phyloP scores from a whole-genome alignment of 2,797 vertebrate genomes.

The Anisognathus igniventris region DNA sequence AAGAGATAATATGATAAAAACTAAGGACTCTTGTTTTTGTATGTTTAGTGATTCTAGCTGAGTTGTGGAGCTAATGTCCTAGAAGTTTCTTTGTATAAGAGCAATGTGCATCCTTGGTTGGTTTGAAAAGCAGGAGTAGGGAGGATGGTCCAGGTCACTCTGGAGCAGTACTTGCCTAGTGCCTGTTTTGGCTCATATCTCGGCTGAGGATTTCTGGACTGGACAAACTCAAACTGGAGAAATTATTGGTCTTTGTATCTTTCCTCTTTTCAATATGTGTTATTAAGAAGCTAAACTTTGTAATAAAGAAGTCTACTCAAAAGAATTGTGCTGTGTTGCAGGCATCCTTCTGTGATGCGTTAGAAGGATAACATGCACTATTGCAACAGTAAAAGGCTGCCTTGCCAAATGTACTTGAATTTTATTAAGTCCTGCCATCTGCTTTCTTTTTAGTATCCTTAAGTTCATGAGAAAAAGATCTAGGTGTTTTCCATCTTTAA shows the following conservation, averaged over 20 bases:
- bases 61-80: not conserved
- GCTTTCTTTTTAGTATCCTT: constrained; percentile 14
- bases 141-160: not conserved
- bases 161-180: not conserved
- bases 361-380: not conserved
- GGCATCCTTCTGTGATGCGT: not conserved
- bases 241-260: not conserved
- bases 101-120: not conserved
- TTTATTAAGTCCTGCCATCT: constrained; percentile 48
- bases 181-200: not conserved
- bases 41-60: not conserved
- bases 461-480: not conserved
- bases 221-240: not conserved
- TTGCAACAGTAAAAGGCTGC: constrained; percentile 7
- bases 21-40: not conserved
- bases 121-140: not conserved
- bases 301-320: not conserved
- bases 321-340: not conserved
- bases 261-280: not conserved
- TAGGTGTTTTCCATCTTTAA: not conserved
- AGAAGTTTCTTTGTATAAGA: not conserved
- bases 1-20: not conserved
- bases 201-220: not conserved
- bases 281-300: not conserved
- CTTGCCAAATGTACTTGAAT: constrained; percentile 27